Evolutionary conservation across 2,113 vertebrate species (phyloP).

Genomic region (Cricetomys ansorgei): DNA sequence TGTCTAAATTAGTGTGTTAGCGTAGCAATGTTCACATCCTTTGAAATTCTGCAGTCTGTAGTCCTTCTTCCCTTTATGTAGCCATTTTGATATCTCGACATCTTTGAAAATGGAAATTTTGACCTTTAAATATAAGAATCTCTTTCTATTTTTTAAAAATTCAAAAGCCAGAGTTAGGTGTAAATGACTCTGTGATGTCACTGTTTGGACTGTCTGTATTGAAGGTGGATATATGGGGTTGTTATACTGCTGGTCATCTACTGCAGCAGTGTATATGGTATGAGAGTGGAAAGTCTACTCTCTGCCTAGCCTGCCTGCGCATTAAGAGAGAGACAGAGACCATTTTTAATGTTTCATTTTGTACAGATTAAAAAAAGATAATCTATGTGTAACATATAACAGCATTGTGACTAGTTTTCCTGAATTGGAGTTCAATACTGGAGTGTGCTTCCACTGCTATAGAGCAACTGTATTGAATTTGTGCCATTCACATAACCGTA

Average conservation of each 20-base stretch:
- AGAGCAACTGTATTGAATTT: neutral
- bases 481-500: neutral
- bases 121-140: slow-evolving; percentile 65
- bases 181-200: slow-evolving; percentile 32
- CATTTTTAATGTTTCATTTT: neutral
- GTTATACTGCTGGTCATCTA: neutral
- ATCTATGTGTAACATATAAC: neutral
- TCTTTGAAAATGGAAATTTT: slow-evolving; percentile 68
- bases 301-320: neutral
- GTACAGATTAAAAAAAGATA: neutral
- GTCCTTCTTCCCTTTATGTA: slow-evolving; percentile 21
- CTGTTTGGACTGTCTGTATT: neutral
- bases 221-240: neutral
- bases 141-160: slow-evolving; percentile 58
- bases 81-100: neutral
- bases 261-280: accelerated
- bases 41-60: slow-evolving; percentile 3
- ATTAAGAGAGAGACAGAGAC: accelerated
- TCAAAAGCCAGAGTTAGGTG: slow-evolving; percentile 18
- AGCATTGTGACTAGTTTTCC: neutral
- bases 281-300: accelerated
- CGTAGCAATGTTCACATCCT: neutral
- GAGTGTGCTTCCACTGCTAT: neutral
- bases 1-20: slow-evolving; percentile 11
- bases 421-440: neutral